These are phyloP conservation scores for Tenebrosternarchus preto DNA, from an alignment of 2,113 vertebrate species.

Conservation along the genomic window DNA sequence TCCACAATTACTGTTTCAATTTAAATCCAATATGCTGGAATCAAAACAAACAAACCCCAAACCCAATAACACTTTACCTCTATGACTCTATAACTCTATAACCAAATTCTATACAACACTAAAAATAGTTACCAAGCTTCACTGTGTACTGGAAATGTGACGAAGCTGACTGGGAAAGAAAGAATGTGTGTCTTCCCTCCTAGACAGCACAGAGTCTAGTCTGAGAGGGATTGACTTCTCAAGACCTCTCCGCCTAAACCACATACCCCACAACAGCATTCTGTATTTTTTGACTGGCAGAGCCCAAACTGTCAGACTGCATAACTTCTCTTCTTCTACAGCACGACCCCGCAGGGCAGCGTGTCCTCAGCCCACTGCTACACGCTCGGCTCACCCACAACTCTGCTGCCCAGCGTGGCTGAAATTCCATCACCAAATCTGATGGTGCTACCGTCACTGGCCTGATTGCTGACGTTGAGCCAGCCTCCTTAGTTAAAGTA, in stretches of 20 bases:
- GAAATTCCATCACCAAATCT: neutral
- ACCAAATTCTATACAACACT: no score
- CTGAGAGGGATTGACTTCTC: neutral
- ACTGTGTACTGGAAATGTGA: neutral
- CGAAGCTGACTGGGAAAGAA: neutral
- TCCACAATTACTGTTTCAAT: no score
- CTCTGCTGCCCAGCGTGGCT: neutral
- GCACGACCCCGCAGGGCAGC: neutral
- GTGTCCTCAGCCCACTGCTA: neutral
- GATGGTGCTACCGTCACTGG: neutral
- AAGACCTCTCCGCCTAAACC: neutral
- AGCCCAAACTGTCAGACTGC: conserved; percentile 9
- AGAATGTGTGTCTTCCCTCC: neutral
- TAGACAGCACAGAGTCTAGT: neutral
- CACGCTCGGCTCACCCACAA: neutral
- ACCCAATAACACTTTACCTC: no score
- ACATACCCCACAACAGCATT: neutral
- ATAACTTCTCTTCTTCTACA: neutral
- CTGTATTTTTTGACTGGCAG: conserved; percentile 10
- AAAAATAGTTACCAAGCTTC: neutral
- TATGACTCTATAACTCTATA: no score
- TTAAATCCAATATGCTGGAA: neutral
- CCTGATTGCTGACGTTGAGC: neutral
- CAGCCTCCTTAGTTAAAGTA: no score
- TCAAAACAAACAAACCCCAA: neutral